phyloP scores from a whole-genome alignment of 2,888 invertebrate species.

The Thelaira solivaga region DNA sequence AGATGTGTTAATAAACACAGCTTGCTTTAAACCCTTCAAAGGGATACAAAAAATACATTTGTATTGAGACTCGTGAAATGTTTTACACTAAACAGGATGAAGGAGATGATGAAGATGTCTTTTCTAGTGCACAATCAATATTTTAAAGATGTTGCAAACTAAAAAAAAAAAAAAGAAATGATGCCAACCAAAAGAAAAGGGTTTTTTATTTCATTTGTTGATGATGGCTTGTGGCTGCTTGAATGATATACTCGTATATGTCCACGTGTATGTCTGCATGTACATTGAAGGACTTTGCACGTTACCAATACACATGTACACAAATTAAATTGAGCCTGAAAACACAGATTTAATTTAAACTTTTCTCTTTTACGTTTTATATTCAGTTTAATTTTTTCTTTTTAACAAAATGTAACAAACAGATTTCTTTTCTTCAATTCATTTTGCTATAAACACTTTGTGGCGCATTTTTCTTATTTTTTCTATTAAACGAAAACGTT shows the following conservation, averaged over 20 bases:
- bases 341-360: slow-evolving; percentile 74
- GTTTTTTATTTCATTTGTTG: slow-evolving; percentile 31
- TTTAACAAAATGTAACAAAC: slow-evolving; percentile 52
- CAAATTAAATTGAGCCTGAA: slow-evolving; percentile 75
- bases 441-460: slow-evolving; percentile 36
- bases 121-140: slow-evolving; percentile 27
- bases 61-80: slow-evolving; percentile 7
- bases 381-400: neutral
- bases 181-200: slow-evolving; percentile 13
- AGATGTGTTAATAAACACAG: slow-evolving; percentile 17
- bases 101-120: slow-evolving; percentile 23
- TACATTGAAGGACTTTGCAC: neutral
- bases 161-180: too few species aligned
- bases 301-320: slow-evolving; percentile 18
- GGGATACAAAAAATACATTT: slow-evolving; percentile 29
- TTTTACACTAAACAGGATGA: slow-evolving; percentile 7
- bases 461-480: slow-evolving; percentile 54
- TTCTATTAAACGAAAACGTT: slow-evolving; percentile 8
- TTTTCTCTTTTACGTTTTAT: slow-evolving; percentile 50
- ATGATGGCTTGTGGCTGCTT: slow-evolving; percentile 27
- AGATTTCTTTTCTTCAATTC: slow-evolving; percentile 47
- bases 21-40: slow-evolving; percentile 46
- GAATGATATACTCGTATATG: neutral
- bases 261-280: neutral
- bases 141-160: slow-evolving; percentile 35